Evolutionary conservation across 2,113 vertebrate species (phyloP).

Genomic region (Brachirus orientalis): DNA sequence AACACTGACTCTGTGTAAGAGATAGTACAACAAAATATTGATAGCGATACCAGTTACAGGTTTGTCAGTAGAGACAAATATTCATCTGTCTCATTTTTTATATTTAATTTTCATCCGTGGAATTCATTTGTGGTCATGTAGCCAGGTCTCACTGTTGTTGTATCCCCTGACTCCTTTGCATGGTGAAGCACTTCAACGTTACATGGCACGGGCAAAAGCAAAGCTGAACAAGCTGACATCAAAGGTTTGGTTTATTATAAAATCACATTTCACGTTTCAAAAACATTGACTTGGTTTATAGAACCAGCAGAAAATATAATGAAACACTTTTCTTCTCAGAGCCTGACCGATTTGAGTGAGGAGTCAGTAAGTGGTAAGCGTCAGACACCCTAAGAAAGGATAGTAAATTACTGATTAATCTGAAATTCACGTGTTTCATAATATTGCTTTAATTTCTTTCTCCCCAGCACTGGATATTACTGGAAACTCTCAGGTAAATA

Average conservation of each 20-base stretch:
- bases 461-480: constrained; percentile 29
- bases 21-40: background rate
- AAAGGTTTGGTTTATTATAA: constrained; percentile 40
- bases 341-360: constrained; percentile 18
- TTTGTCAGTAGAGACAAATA: too few species aligned
- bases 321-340: constrained; percentile 30
- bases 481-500: constrained; percentile 46
- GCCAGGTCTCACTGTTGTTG: background rate
- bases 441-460: constrained; percentile 11
- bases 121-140: background rate
- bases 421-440: background rate
- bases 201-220: constrained; percentile 16
- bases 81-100: too few species aligned
- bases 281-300: background rate
- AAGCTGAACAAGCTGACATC: constrained; percentile 20
- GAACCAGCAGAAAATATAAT: background rate
- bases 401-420: background rate
- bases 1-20: too few species aligned
- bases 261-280: background rate
- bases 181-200: constrained; percentile 34
- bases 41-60: too few species aligned
- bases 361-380: constrained; percentile 45
- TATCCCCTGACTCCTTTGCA: background rate
- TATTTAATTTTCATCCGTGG: background rate
- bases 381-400: background rate